A percentile compares a stretch with the other conserved stretches of the same genome.
These are phyloP conservation scores for Stenichneumon culpator DNA, from an alignment of 2,888 invertebrate genomes.

Conservation along the genomic window DNA sequence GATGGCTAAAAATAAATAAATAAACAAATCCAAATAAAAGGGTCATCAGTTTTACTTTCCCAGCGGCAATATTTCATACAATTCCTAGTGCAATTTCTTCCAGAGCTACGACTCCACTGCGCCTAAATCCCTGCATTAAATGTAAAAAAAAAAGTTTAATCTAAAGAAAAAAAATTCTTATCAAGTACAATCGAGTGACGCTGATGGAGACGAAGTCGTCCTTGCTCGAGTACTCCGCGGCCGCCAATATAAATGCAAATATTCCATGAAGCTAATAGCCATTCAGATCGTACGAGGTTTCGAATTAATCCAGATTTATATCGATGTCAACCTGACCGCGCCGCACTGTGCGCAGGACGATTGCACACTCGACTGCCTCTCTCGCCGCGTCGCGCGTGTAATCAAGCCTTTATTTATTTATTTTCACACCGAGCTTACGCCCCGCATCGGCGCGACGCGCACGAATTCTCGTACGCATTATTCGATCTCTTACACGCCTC, in stretches of 20 bases:
- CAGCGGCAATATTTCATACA: neutral
- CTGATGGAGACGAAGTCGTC: constrained; percentile 58
- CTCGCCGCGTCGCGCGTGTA: constrained; percentile 21
- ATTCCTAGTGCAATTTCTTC: neutral
- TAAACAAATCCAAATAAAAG: too few species aligned
- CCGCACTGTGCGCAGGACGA: neutral
- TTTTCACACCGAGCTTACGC: constrained; percentile 31
- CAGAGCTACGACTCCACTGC: neutral
- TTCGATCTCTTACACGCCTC: constrained; percentile 27
- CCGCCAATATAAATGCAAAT: constrained; percentile 75
- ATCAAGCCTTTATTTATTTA: constrained; percentile 65
- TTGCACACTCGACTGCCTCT: constrained; percentile 25
- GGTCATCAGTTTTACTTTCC: neutral
- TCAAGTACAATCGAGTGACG: constrained; percentile 43
- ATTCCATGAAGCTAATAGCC: constrained; percentile 73
- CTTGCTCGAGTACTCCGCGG: constrained; percentile 14
- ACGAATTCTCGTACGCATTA: constrained; percentile 15
- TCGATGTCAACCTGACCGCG: constrained; percentile 52
- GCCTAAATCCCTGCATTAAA: neutral
- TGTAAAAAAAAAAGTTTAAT: neutral
- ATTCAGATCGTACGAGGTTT: constrained; percentile 77
- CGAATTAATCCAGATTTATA: constrained; percentile 83
- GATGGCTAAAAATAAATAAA: too few species aligned
- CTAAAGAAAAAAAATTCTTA: neutral
- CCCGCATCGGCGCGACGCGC: neutral